A percentile compares a stretch with the other conserved stretches of the same genome.
phyloP scores from a whole-genome alignment of 2,113 vertebrate species.

The Notothenia coriiceps region DNA sequence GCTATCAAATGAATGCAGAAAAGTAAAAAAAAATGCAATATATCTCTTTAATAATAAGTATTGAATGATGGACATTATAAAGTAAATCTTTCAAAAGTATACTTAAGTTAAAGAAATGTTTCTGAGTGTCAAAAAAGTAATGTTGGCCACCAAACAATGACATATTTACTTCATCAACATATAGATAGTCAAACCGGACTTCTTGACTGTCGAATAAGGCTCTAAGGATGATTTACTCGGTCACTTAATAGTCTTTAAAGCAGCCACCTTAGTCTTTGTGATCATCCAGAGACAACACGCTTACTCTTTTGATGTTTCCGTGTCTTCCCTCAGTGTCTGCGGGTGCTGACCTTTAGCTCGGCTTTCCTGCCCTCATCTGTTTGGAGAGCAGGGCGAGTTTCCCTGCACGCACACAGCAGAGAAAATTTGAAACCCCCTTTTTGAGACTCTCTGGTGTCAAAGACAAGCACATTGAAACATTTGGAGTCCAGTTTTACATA shows the following conservation, averaged over 20 bases:
- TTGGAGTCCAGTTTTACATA: conserved; percentile 51
- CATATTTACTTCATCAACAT: neutral
- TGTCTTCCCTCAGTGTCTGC: conserved; percentile 52
- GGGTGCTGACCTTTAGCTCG: conserved; percentile 66
- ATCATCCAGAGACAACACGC: conserved; percentile 55
- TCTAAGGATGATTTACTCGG: neutral
- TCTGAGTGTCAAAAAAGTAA: neutral
- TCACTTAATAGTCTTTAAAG: neutral
- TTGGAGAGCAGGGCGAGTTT: conserved; percentile 45
- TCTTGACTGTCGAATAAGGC: neutral
- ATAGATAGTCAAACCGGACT: neutral
- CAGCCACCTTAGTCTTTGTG: conserved; percentile 46
- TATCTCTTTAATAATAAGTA: neutral
- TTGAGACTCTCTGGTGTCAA: conserved; percentile 38
- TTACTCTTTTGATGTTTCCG: conserved; percentile 69
- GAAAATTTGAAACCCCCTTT: conserved; percentile 63
- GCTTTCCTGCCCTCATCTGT: conserved; percentile 62
- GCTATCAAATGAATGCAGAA: neutral
- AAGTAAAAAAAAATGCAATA: neutral
- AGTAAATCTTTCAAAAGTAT: neutral
- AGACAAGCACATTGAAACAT: conserved; percentile 55
- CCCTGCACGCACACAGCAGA: conserved; percentile 39
- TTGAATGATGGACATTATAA: neutral
- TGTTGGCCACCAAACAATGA: neutral
- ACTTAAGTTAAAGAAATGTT: neutral